These are phyloP conservation scores for Lasioglossum baleicum DNA, from an alignment of 1,140 invertebrate genomes.

Conservation along the genomic window DNA sequence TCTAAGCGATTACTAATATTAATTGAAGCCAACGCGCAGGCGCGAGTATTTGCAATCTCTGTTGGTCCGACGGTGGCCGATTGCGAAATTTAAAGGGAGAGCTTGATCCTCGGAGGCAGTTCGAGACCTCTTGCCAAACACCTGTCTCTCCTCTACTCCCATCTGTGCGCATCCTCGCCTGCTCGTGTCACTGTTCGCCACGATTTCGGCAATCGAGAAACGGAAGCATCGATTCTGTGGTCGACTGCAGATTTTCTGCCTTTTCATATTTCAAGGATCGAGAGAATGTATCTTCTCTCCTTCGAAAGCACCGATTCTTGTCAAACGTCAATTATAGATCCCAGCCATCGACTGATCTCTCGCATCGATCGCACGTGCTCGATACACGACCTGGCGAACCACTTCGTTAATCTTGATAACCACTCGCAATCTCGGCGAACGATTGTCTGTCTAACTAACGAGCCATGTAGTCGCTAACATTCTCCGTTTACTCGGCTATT, in stretches of 20 bases:
- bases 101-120: slow-evolving; percentile 13
- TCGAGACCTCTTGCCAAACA: slow-evolving; percentile 20
- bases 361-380: neutral
- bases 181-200: neutral
- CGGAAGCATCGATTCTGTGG: too few species aligned
- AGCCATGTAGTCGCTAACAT: neutral
- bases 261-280: too few species aligned
- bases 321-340: too few species aligned
- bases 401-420: slow-evolving; percentile 23
- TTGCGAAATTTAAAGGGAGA: slow-evolving; percentile 37
- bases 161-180: neutral
- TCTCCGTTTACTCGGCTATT: neutral
- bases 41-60: slow-evolving; percentile 16
- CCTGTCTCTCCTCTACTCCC: neutral
- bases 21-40: slow-evolving; percentile 18
- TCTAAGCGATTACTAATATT: slow-evolving; percentile 39
- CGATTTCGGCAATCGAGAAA: neutral
- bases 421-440: neutral
- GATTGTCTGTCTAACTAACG: slow-evolving; percentile 12
- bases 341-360: neutral
- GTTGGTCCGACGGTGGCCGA: neutral
- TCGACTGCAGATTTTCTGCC: too few species aligned
- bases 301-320: too few species aligned
- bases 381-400: neutral
- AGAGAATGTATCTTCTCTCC: too few species aligned